phyloP scores from a whole-genome alignment of 2,113 vertebrate species.

The Sylvietta virens region DNA sequence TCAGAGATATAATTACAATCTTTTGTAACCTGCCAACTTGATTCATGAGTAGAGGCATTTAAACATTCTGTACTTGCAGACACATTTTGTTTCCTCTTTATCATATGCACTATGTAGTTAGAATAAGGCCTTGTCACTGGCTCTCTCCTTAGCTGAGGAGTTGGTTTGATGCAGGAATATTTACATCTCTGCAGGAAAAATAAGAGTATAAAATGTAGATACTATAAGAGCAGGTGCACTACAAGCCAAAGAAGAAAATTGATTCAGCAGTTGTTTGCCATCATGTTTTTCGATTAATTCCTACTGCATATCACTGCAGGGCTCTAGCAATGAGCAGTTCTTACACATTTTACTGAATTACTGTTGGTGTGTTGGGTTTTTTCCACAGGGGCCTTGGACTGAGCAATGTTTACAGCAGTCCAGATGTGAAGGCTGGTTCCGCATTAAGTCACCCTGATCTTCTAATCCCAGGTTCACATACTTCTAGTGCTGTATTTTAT shows the following conservation, averaged over 20 bases:
- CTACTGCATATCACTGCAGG: not conserved
- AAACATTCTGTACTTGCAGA: not conserved
- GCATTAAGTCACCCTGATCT: constrained; percentile 39
- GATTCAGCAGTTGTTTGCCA: not conserved
- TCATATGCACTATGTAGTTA: not conserved
- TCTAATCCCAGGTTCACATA: constrained; percentile 26
- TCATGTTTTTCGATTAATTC: constrained; percentile 8
- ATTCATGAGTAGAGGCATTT: not conserved
- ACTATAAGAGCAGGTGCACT: not conserved
- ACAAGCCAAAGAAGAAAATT: not conserved
- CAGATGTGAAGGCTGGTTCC: constrained; percentile 13
- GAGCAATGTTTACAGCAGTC: not conserved
- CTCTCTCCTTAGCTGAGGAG: not conserved
- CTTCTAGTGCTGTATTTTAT: constrained; percentile 1
- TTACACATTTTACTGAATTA: not conserved
- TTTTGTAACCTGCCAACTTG: not conserved
- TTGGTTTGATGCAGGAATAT: not conserved
- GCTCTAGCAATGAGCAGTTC: not conserved
- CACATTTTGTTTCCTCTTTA: not conserved
- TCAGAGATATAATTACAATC: not conserved
- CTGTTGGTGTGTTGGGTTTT: not conserved
- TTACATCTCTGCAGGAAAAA: not conserved
- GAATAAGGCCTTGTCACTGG: not conserved
- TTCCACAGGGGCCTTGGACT: not conserved
- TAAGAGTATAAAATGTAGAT: not conserved